phyloP scores from a whole-genome alignment of 2,113 vertebrate species.

The Syngnathus scovelli region DNA sequence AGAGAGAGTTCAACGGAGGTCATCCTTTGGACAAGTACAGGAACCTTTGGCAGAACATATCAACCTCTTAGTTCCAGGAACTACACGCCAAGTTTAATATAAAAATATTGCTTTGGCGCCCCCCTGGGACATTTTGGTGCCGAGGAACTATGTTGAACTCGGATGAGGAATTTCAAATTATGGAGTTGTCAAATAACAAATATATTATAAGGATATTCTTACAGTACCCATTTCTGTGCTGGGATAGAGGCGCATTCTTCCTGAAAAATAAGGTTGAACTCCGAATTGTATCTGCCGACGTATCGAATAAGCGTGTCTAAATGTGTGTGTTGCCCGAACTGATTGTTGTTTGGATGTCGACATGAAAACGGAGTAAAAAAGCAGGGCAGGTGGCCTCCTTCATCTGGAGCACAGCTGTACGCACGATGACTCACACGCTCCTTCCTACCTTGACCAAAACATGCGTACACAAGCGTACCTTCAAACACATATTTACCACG shows the following conservation, averaged over 20 bases:
- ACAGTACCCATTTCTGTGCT: not conserved
- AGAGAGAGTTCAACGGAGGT: too few relatives aligned
- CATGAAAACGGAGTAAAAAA: conserved; percentile 49
- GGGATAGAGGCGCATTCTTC: not conserved
- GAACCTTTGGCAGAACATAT: not conserved
- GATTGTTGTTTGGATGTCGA: conserved; percentile 59
- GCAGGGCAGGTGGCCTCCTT: conserved; percentile 62
- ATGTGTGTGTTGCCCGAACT: conserved; percentile 38
- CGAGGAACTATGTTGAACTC: not conserved
- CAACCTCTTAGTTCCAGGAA: not conserved
- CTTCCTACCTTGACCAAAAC: conserved; percentile 59
- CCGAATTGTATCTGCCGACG: not conserved
- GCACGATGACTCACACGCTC: conserved; percentile 57
- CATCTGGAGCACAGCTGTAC: conserved; percentile 67
- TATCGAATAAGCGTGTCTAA: not conserved
- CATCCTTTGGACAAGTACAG: too few relatives aligned
- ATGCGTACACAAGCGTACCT: conserved; percentile 3
- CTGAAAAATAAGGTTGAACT: not conserved
- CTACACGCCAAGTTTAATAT: not conserved
- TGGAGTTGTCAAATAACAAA: too few relatives aligned
- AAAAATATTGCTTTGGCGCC: not conserved
- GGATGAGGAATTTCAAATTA: not conserved
- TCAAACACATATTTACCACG: conserved; percentile 22
- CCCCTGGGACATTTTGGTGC: not conserved
- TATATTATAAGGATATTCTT: too few relatives aligned